These are phyloP conservation scores for Erebia aethiops DNA, from an alignment of 2,888 invertebrate species.

Conservation along the genomic window DNA sequence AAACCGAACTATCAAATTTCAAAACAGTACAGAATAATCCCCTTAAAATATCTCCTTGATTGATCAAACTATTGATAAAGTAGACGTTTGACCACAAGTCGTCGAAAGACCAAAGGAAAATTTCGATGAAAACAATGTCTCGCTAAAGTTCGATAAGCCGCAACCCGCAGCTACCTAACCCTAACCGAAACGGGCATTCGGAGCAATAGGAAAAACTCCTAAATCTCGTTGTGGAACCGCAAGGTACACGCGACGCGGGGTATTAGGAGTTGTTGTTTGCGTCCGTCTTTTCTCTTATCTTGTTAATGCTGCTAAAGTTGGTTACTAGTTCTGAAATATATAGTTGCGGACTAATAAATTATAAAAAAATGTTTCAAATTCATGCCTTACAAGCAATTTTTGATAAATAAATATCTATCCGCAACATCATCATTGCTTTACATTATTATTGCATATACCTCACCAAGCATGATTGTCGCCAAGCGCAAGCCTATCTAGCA, in stretches of 20 bases:
- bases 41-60: background rate
- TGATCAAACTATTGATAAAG: constrained; percentile 3
- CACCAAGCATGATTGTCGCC: no score
- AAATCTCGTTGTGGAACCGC: constrained; percentile 70
- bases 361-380: no score
- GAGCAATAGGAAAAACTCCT: constrained; percentile 75
- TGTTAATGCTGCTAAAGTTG: constrained; percentile 7
- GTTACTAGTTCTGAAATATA: constrained; percentile 2
- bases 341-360: background rate
- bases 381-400: no score
- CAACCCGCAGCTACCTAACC: constrained; percentile 50
- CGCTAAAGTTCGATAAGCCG: constrained; percentile 52
- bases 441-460: no score
- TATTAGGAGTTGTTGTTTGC: constrained; percentile 49
- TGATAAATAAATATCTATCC: no score
- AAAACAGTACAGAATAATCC: background rate
- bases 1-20: background rate
- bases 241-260: constrained; percentile 61
- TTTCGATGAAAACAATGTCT: constrained; percentile 44
- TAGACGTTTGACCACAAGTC: constrained; percentile 46
- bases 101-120: constrained; percentile 28
- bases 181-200: constrained; percentile 67
- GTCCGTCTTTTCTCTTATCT: constrained; percentile 40
- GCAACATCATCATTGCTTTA: no score
- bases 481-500: no score